Evolutionary conservation across 2,113 vertebrate genomes (phyloP).

Genomic region (Puntigrus tetrazona): DNA sequence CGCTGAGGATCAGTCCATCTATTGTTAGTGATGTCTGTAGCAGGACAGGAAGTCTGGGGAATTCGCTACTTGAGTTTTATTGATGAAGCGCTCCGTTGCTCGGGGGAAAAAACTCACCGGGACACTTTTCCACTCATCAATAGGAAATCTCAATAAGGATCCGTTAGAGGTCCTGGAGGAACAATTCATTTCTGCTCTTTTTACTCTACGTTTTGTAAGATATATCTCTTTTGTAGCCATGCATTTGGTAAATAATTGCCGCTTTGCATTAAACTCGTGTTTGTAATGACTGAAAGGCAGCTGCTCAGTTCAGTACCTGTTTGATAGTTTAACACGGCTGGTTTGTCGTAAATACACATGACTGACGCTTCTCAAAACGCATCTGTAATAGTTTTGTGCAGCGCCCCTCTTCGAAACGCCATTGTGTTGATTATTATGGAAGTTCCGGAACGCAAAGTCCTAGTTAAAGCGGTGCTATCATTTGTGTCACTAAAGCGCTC

Average conservation of each 20-base stretch:
- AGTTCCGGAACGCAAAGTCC: neutral
- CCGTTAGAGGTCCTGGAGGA: neutral
- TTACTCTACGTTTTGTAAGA: constrained; percentile 3
- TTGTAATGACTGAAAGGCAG: neutral
- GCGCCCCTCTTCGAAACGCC: neutral
- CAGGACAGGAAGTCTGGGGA: constrained; percentile 37
- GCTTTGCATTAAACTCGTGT: neutral
- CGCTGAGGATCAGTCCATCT: constrained; percentile 20
- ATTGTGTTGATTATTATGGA: neutral
- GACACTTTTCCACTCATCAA: neutral
- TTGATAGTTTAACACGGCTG: neutral
- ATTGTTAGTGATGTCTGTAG: neutral
- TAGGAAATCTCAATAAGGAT: neutral
- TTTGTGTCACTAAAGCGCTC: constrained; percentile 39
- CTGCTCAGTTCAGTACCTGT: neutral
- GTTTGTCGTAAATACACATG: neutral
- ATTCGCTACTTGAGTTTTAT: constrained; percentile 53
- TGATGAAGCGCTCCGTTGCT: constrained; percentile 21
- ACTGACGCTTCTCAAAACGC: neutral
- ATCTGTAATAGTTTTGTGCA: neutral
- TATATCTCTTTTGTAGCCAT: neutral
- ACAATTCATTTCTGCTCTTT: constrained; percentile 12
- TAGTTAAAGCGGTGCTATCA: constrained; percentile 49
- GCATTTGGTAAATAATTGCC: neutral
- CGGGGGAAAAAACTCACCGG: neutral